phyloP scores from a whole-genome alignment of 37 sponge, comb jelly and placozoan species.

The Haliclona indistincta region DNA sequence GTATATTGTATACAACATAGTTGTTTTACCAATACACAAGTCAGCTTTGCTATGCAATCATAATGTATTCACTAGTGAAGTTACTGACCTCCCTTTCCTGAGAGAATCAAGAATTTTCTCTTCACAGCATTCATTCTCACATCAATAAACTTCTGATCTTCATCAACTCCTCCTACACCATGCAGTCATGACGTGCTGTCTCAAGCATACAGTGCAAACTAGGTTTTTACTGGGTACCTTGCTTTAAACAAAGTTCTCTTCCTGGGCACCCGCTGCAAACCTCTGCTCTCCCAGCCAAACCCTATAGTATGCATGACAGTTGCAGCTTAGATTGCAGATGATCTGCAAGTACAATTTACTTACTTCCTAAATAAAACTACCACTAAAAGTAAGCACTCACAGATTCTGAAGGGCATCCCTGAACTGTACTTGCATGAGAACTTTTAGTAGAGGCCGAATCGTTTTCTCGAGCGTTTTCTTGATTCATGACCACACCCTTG shows the following conservation, averaged over 20 bases:
- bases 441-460: neutral
- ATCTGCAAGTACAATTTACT: no score
- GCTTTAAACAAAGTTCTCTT: conserved; percentile 65
- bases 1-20: no score
- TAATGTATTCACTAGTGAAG: neutral
- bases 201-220: neutral
- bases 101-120: conserved; percentile 75
- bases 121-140: conserved; percentile 88
- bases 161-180: conserved; percentile 47
- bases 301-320: no score
- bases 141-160: conserved; percentile 88
- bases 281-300: conserved; percentile 70
- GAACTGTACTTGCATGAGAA: neutral
- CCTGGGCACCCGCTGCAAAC: conserved; percentile 91
- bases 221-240: conserved; percentile 20
- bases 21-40: no score
- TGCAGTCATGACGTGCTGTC: neutral
- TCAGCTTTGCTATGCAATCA: neutral
- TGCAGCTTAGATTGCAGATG: no score
- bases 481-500: neutral
- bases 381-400: conserved; percentile 11
- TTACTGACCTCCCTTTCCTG: conserved; percentile 88
- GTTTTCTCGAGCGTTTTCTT: neutral
- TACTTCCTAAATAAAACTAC: neutral
- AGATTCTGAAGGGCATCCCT: conserved; percentile 63